A percentile compares a stretch with the other conserved stretches of the same genome.
phyloP scores from a whole-genome alignment of 2,797 vertebrate genomes.

The Eospalax fontanierii region DNA sequence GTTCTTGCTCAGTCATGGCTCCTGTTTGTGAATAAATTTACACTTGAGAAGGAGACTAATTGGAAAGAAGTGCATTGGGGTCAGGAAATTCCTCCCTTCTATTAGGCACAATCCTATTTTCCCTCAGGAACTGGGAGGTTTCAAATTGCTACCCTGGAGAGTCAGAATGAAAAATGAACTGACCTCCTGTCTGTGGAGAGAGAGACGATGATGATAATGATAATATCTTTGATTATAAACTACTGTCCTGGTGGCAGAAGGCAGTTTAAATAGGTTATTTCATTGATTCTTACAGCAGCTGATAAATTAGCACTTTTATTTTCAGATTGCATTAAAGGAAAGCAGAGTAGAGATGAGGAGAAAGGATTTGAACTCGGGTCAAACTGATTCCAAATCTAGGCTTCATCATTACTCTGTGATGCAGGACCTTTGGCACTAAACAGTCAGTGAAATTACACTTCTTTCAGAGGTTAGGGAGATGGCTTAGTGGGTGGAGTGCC shows the following conservation, averaged over 20 bases:
- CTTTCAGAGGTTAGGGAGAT: background rate
- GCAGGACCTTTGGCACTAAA: background rate
- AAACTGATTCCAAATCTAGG: background rate
- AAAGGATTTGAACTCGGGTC: background rate
- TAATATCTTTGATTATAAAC: slow-evolving; percentile 24
- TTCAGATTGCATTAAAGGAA: background rate
- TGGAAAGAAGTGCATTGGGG: background rate
- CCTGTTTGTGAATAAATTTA: background rate
- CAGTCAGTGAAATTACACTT: background rate
- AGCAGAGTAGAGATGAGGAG: background rate
- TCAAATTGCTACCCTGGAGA: background rate
- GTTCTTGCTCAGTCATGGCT: background rate
- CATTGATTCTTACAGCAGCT: background rate
- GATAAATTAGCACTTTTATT: slow-evolving; percentile 50
- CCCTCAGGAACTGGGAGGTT: slow-evolving; percentile 3
- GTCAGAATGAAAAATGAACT: slow-evolving; percentile 39
- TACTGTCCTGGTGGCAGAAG: background rate
- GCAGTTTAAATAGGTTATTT: slow-evolving; percentile 24
- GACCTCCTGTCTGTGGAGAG: background rate
- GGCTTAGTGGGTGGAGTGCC: background rate
- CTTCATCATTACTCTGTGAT: background rate
- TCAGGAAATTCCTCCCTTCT: background rate
- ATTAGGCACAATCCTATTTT: background rate
- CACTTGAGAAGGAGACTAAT: background rate
- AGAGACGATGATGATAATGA: background rate